Evolutionary conservation across 2,888 invertebrate species (phyloP).

Genomic region (Sclerodermus sp.): DNA sequence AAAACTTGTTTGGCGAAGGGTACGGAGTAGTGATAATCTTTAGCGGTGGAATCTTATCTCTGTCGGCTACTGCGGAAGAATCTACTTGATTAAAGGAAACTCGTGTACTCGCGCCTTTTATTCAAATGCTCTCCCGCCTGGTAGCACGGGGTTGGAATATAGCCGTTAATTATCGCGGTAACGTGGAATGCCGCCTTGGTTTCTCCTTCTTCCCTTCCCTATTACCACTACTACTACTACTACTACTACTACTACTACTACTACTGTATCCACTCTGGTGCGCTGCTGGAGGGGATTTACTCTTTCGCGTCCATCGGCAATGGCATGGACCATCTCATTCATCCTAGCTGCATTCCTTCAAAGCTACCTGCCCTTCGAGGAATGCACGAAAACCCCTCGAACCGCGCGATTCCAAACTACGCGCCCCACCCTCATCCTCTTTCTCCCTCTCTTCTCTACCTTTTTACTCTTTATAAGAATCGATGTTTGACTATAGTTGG

Average conservation of each 20-base stretch:
- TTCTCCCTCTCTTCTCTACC: too few relatives aligned
- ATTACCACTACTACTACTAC: too few relatives aligned
- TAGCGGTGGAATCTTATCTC: slow-evolving; percentile 26
- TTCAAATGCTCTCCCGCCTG: slow-evolving; percentile 28
- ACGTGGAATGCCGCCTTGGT: slow-evolving; percentile 41
- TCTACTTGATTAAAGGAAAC: slow-evolving; percentile 38
- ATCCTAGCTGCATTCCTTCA: slow-evolving; percentile 54
- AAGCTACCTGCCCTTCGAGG: slow-evolving; percentile 53
- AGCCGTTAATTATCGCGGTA: slow-evolving; percentile 45
- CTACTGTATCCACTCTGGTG: slow-evolving; percentile 1
- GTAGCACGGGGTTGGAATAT: slow-evolving; percentile 37
- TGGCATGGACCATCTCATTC: slow-evolving; percentile 54
- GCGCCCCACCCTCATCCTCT: too few relatives aligned
- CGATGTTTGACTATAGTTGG: too few relatives aligned
- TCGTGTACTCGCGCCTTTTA: slow-evolving; percentile 40
- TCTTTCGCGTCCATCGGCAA: slow-evolving; percentile 36
- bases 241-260: too few relatives aligned
- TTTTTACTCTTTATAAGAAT: too few relatives aligned
- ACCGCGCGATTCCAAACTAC: slow-evolving; percentile 9
- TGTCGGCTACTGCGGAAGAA: slow-evolving; percentile 30
- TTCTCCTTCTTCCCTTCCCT: slow-evolving; percentile 23
- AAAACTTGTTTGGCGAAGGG: neutral
- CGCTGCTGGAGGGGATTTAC: slow-evolving; percentile 22
- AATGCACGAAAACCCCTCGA: slow-evolving; percentile 35
- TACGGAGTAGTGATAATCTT: neutral